Percentiles rank a stretch among this genome's conserved stretches.
Evolutionary conservation across 2,797 vertebrate genomes (phyloP).

Genomic region (Emys orbicularis): DNA sequence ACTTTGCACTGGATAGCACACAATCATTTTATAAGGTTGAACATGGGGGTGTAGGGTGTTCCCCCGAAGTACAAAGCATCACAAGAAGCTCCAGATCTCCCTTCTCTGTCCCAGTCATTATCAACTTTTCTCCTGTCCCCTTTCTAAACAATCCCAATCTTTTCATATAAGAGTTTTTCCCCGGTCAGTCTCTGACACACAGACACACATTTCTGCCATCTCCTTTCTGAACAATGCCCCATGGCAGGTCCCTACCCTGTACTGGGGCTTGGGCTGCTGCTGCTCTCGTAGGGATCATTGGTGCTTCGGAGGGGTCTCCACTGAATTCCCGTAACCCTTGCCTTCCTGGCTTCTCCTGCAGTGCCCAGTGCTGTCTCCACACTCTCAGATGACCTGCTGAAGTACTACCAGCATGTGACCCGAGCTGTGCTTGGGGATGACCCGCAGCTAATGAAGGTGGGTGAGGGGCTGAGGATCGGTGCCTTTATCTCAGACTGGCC

Average conservation of each 20-base stretch:
- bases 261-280: not conserved
- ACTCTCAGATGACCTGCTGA: conserved; percentile 91
- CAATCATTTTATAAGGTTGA: no score
- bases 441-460: conserved; percentile 93
- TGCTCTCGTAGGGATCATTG: not conserved
- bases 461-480: not conserved
- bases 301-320: not conserved
- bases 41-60: no score
- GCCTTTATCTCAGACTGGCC: not conserved
- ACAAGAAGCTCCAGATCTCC: not conserved
- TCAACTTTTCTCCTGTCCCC: not conserved
- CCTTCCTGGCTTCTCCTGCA: conserved; percentile 38
- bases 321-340: not conserved
- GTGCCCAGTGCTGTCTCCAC: conserved; percentile 92
- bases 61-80: no score
- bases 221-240: not conserved
- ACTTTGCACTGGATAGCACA: no score
- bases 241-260: not conserved
- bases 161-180: not conserved
- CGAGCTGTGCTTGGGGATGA: conserved; percentile 94
- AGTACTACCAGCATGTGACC: conserved; percentile 95
- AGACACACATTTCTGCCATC: not conserved
- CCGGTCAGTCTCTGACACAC: not conserved
- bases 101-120: not conserved
- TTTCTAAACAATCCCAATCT: not conserved